Percentiles rank a stretch among this genome's conserved stretches.
phyloP scores from a whole-genome alignment of 2,888 invertebrate species.

The Diarsia dahlii region DNA sequence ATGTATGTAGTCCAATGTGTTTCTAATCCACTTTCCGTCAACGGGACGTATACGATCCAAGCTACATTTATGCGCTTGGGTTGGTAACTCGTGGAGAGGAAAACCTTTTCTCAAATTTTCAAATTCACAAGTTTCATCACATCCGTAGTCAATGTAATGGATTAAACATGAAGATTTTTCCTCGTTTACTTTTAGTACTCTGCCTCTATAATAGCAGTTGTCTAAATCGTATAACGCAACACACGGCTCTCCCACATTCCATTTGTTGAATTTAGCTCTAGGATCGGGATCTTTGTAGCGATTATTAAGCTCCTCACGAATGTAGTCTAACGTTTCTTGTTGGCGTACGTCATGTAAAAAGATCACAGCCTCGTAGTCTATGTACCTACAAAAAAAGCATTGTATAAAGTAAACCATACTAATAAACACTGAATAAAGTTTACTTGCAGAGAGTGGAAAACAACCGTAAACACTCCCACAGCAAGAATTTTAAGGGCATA shows the following conservation, averaged over 20 bases:
- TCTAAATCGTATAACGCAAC: conserved; percentile 92
- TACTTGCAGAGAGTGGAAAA: no score
- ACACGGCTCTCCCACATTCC: conserved; percentile 92
- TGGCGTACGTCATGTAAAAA: conserved; percentile 81
- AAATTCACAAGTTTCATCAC: conserved; percentile 92
- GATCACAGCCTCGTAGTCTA: conserved; percentile 87
- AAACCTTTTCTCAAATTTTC: conserved; percentile 91
- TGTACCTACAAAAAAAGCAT: conserved; percentile 75
- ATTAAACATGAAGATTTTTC: conserved; percentile 88
- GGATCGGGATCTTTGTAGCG: conserved; percentile 85
- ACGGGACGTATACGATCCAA: conserved; percentile 84
- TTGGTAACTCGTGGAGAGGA: conserved; percentile 92
- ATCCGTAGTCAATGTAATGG: conserved; percentile 96
- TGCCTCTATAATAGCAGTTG: conserved; percentile 93
- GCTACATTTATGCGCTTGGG: conserved; percentile 91
- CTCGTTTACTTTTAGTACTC: conserved; percentile 86
- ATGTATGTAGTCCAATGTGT: conserved; percentile 92
- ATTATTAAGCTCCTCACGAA: conserved; percentile 87
- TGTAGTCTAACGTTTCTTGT: conserved; percentile 84
- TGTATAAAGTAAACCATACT: no score
- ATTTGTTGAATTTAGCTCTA: conserved; percentile 87
- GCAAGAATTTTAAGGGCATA: no score
- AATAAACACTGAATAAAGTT: no score
- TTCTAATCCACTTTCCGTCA: conserved; percentile 84
- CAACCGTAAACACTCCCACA: no score